phyloP scores from a whole-genome alignment of 1,140 invertebrate genomes.

The Zeugodacus cucurbitae region DNA sequence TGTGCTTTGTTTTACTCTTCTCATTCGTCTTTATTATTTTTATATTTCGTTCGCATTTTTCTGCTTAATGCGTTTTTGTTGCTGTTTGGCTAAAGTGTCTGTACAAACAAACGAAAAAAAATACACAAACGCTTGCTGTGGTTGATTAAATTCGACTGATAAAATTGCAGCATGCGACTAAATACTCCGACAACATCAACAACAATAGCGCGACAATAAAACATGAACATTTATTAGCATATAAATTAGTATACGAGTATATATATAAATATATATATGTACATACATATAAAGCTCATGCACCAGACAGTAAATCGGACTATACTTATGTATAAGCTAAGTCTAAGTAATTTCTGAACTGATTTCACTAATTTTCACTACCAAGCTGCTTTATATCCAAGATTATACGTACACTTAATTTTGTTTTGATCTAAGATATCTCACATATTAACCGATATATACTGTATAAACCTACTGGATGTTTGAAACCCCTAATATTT shows the following conservation, averaged over 20 bases:
- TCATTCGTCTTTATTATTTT: background rate
- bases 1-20: background rate
- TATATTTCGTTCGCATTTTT: background rate
- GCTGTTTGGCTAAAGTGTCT: background rate
- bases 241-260: background rate
- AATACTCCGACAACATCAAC: background rate
- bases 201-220: background rate
- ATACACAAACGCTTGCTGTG: background rate
- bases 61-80: background rate
- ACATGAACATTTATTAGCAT: background rate
- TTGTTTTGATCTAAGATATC: too few species aligned
- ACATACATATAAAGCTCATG: background rate
- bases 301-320: too few species aligned
- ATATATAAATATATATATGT: background rate
- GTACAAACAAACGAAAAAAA: background rate
- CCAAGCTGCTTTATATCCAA: too few species aligned
- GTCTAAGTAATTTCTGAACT: too few species aligned
- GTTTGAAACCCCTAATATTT: too few species aligned
- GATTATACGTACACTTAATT: too few species aligned
- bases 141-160: slow-evolving; percentile 25
- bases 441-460: too few species aligned
- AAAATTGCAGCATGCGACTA: slow-evolving; percentile 36
- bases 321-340: too few species aligned
- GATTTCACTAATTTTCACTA: too few species aligned
- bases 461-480: too few species aligned